Conservation (phyloP, 2,797 vertebrate genomes). For the Amblyraja radiata region DNA sequence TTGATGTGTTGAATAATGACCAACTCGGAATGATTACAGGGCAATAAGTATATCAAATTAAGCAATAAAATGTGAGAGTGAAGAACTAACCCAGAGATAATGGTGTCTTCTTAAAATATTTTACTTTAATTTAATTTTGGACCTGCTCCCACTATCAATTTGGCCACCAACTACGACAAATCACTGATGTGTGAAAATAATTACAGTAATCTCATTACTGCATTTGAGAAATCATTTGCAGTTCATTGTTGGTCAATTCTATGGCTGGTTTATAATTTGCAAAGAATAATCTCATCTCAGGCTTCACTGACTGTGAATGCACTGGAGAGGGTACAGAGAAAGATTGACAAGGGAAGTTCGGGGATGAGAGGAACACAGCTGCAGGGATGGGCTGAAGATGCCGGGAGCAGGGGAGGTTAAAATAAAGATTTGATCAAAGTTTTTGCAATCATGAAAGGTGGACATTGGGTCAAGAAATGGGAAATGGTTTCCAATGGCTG, state of each 20-base stretch:
- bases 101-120: background rate
- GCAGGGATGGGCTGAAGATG: too few relatives aligned
- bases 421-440: too few relatives aligned
- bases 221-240: slow-evolving; percentile 14
- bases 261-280: background rate
- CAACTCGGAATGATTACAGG: background rate
- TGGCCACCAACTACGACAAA: background rate
- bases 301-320: background rate
- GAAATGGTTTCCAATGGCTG: too few relatives aligned
- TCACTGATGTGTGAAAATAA: slow-evolving; percentile 23
- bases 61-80: background rate
- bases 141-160: background rate
- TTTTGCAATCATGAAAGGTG: too few relatives aligned
- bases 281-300: slow-evolving; percentile 11
- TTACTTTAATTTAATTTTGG: slow-evolving; percentile 27
- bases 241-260: slow-evolving; percentile 17
- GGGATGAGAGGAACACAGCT: too few relatives aligned
- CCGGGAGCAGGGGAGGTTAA: too few relatives aligned
- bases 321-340: too few relatives aligned
- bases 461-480: too few relatives aligned
- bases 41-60: background rate
- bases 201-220: slow-evolving; percentile 26
- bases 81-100: background rate
- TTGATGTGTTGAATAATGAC: background rate
- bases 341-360: too few relatives aligned